phyloP scores from a whole-genome alignment of 2,888 invertebrate species.

The Agrochola lota region DNA sequence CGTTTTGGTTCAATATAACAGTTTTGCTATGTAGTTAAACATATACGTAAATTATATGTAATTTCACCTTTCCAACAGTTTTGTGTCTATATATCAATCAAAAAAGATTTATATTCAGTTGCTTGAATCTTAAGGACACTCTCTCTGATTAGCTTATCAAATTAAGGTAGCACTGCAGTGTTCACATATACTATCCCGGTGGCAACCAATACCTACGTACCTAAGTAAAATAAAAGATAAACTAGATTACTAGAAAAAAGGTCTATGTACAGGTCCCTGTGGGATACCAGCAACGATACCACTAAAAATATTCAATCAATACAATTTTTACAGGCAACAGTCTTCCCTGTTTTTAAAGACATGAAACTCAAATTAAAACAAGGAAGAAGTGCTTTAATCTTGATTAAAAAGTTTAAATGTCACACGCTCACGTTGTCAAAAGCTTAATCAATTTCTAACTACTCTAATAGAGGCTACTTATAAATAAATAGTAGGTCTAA shows the following conservation, averaged over 20 bases:
- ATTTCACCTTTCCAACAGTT: not conserved
- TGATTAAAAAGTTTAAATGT: not conserved
- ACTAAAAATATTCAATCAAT: not conserved
- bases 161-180: not conserved
- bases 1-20: not conserved
- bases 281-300: not conserved
- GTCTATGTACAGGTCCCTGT: slow-evolving; percentile 19
- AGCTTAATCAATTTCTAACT: slow-evolving; percentile 3
- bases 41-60: not conserved
- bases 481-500: no score
- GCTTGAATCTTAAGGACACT: not conserved
- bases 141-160: not conserved
- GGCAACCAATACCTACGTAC: not conserved
- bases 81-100: not conserved
- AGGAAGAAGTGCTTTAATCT: not conserved
- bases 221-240: not conserved
- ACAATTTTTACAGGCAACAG: not conserved
- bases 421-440: slow-evolving; percentile 7
- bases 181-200: not conserved
- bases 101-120: not conserved
- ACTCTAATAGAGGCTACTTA: no score
- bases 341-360: not conserved
- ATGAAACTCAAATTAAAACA: not conserved
- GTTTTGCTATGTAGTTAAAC: not conserved
- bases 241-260: not conserved